A percentile compares a stretch with the other conserved stretches of the same genome.
Conservation (phyloP, 2,113 vertebrate genomes). For the Fregata magnificens region DNA sequence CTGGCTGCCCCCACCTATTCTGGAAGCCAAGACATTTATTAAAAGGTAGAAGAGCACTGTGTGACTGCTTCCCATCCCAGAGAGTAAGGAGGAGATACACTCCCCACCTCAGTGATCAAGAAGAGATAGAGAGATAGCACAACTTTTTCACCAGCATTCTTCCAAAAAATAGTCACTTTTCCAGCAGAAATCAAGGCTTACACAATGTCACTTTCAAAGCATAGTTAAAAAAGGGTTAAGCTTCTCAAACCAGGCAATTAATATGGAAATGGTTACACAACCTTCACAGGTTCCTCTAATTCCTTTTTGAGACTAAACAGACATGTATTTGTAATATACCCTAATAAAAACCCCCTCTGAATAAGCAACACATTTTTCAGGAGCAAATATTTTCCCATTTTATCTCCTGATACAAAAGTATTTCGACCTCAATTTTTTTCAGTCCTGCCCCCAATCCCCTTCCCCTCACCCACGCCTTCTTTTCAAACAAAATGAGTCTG, state of each 20-base stretch:
- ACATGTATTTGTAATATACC: not conserved
- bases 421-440: not conserved
- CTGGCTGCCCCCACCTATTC: not conserved
- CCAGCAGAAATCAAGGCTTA: not conserved
- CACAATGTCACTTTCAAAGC: not conserved
- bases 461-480: not conserved
- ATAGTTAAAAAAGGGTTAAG: not conserved
- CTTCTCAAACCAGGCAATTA: not conserved
- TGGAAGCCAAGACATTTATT: not conserved
- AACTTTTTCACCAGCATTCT: not conserved
- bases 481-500: slow-evolving; percentile 22
- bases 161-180: not conserved
- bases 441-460: not conserved
- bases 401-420: not conserved
- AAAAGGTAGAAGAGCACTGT: not conserved
- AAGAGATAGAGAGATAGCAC: not conserved
- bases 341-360: not conserved
- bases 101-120: not conserved
- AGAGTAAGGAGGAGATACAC: not conserved
- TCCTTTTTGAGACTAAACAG: not conserved
- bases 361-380: slow-evolving; percentile 7
- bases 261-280: slow-evolving; percentile 18
- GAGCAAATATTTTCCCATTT: not conserved
- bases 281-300: not conserved
- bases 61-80: not conserved